Evolutionary conservation across 92 coral and sea anemone species (phyloP).

Genomic region (Actinernus sp.): DNA sequence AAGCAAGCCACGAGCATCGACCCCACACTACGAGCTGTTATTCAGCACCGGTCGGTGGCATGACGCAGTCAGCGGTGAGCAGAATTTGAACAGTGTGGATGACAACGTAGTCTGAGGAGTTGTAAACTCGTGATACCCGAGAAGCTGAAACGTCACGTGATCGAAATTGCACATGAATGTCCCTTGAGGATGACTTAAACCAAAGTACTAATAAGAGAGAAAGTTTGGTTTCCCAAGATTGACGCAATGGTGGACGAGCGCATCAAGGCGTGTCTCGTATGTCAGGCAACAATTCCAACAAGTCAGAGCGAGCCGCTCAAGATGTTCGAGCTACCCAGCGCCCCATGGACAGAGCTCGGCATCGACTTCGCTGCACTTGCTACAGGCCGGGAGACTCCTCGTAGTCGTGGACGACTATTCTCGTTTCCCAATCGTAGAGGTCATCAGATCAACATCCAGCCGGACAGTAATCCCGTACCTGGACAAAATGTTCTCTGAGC

Average conservation of each 20-base stretch:
- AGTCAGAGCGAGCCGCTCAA: conserved; percentile 53
- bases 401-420: conserved; percentile 64
- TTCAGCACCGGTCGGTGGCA: no score
- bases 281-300: conserved; percentile 53
- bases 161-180: no score
- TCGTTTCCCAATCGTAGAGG: conserved; percentile 66
- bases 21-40: no score
- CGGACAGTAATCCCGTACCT: conserved; percentile 48
- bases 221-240: conserved; percentile 49
- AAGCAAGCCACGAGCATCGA: no score
- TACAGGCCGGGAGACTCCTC: conserved; percentile 11
- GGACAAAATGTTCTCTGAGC: conserved; percentile 60
- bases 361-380: conserved; percentile 1
- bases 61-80: no score
- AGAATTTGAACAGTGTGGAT: no score
- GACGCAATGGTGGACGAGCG: conserved; percentile 29
- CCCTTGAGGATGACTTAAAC: conserved; percentile 48
- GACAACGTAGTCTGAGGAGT: no score
- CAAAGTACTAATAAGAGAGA: conserved; percentile 38
- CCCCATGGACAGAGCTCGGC: conserved; percentile 10
- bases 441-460: conserved; percentile 32
- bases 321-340: no score
- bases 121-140: no score
- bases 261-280: conserved; percentile 53
- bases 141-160: no score